phyloP scores from a whole-genome alignment of 2,888 invertebrate species.

The Ornithoptera priamus region DNA sequence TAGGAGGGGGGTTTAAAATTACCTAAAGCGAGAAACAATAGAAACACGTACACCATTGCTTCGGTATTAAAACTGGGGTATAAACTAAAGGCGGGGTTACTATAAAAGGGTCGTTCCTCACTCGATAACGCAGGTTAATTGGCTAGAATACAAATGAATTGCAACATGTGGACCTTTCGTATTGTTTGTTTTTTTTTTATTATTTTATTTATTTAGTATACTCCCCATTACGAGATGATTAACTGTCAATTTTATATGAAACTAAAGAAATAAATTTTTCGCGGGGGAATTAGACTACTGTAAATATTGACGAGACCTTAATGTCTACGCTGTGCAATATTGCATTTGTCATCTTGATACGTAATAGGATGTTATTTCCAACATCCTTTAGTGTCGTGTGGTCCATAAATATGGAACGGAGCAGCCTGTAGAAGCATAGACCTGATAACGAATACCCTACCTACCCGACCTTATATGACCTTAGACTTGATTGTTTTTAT shows the following conservation, averaged over 20 bases:
- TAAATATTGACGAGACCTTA: too few species aligned
- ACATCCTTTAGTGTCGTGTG: too few species aligned
- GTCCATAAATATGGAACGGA: too few species aligned
- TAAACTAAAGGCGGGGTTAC: slow-evolving; percentile 52
- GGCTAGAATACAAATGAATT: slow-evolving; percentile 42
- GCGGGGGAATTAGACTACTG: too few species aligned
- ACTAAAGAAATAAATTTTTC: too few species aligned
- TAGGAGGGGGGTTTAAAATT: slow-evolving; percentile 31
- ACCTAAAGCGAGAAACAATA: slow-evolving; percentile 38
- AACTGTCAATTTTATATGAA: background rate
- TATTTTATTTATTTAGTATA: background rate
- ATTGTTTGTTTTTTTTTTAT: background rate
- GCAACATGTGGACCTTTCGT: slow-evolving; percentile 3
- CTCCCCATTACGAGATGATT: background rate
- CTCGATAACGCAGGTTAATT: slow-evolving; percentile 56
- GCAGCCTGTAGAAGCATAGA: too few species aligned
- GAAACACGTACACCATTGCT: slow-evolving; percentile 29
- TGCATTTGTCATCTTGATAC: too few species aligned
- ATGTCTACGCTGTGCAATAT: too few species aligned
- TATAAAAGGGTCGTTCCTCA: slow-evolving; percentile 51
- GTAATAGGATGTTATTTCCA: too few species aligned
- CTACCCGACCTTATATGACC: too few species aligned
- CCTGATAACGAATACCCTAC: too few species aligned
- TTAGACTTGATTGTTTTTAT: too few species aligned
- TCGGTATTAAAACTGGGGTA: slow-evolving; percentile 31